Percentiles rank a stretch among this genome's conserved stretches.
Conservation (phyloP, 2,888 invertebrate genomes). For the Agrochola lychnidis region DNA sequence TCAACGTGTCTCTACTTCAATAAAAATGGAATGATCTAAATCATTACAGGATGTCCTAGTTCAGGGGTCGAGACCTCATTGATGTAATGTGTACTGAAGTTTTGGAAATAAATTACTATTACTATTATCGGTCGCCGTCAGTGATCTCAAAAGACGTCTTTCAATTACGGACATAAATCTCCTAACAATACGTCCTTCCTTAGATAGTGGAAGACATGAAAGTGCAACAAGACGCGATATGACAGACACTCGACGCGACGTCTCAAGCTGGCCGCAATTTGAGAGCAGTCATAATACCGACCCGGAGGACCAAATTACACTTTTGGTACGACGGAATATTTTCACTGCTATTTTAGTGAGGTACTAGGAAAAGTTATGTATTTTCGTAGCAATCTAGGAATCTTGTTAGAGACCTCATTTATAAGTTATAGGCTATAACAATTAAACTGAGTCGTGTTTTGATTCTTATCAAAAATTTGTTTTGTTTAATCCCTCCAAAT, state of each 20-base stretch:
- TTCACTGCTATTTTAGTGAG: slow-evolving; percentile 31
- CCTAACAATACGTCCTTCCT: slow-evolving; percentile 8
- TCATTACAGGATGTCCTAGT: too few species aligned
- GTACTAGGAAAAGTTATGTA: slow-evolving; percentile 22
- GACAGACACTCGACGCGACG: slow-evolving; percentile 39
- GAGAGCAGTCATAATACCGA: slow-evolving; percentile 49
- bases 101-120: too few species aligned
- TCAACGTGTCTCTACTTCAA: background rate
- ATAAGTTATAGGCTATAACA: background rate
- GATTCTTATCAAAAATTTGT: background rate
- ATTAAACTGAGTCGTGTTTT: background rate
- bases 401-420: background rate
- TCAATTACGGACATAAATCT: background rate
- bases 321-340: slow-evolving; percentile 27
- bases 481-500: background rate
- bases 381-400: background rate
- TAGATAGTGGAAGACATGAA: slow-evolving; percentile 11
- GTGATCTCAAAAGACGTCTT: background rate
- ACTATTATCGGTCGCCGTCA: background rate
- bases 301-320: slow-evolving; percentile 37
- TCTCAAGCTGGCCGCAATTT: slow-evolving; percentile 13
- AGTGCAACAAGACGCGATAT: slow-evolving; percentile 48
- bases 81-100: too few species aligned
- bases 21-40: background rate
- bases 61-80: too few species aligned